Evolutionary conservation across 1,140 invertebrate genomes (phyloP).

Genomic region (Gonioctena quinquepunctata): DNA sequence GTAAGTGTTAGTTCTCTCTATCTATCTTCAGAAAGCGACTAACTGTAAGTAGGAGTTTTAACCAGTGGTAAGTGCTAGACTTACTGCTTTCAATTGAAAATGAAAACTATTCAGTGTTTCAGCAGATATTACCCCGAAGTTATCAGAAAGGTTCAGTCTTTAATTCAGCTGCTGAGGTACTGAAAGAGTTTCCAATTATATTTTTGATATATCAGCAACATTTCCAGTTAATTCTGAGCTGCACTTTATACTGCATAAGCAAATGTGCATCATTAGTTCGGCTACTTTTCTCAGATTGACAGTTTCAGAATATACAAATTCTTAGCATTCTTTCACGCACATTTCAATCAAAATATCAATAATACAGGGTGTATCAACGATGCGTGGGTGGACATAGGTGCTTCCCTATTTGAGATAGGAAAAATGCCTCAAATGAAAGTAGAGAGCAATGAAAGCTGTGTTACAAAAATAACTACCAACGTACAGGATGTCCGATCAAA

Average conservation of each 20-base stretch:
- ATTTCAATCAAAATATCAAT: no score
- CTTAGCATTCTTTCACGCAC: background rate
- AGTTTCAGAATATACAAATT: background rate
- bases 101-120: background rate
- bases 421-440: no score
- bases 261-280: background rate
- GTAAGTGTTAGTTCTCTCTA: slow-evolving; percentile 54
- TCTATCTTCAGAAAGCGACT: slow-evolving; percentile 35
- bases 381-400: no score
- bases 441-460: no score
- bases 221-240: background rate
- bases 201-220: background rate
- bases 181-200: background rate
- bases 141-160: no score
- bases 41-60: slow-evolving; percentile 26
- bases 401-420: no score
- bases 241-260: background rate
- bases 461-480: no score
- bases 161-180: no score
- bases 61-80: background rate
- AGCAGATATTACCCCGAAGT: no score
- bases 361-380: no score
- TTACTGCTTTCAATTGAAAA: background rate
- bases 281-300: background rate
- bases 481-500: no score